Evolutionary conservation across 23 tunicate species (phyloP), one percentile per base, ranked within the genome.

Genomic region (Oikopleura albicans): DNA sequence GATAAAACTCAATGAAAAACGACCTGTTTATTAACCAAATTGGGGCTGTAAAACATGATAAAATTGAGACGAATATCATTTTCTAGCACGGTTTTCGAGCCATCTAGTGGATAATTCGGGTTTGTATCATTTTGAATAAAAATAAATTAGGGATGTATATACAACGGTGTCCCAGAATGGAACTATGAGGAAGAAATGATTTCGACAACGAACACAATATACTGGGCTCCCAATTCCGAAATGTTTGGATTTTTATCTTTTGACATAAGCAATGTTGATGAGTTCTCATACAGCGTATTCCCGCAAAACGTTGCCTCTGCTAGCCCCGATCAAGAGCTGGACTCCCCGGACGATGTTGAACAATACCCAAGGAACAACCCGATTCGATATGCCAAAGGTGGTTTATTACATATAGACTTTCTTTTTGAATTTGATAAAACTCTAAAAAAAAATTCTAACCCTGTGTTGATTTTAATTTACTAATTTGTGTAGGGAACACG

Each of bases 141-240:
- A n/a, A n/a, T n/a, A n/a, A n/a, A n/a, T n/a, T 12, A 8, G 66
- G 88, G 90, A 66, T 76, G 66, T 28, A 94, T 90, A 66, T 87
- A 86, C 39, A 94, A 94, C 57, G 98, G 98, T 33, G 57, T 94
- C 28, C 98, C 95, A 1, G 95, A 94, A 40, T 90, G 98, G 95
- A 94, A 88, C 34, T 90, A 90, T 39, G 95, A 94, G 89, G 95
- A 94, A 91, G 98, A 94, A 75, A 94, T 94, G 98, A 88, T 94
- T 36, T 88, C 79, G 29, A 76, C 91, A 27, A 88, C 86, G 1
- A 89, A 94, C 87, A 89, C 84, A 63, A 88, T 90, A 36, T 90
- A 71, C 76, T 90, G 98, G 98, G 88, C 95, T 0, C 98, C 95
- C 4, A 87, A 88, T 49, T 29, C 75, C 16, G 57, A 41, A 66